A percentile compares a stretch with the other conserved stretches of the same genome.
phyloP scores from a whole-genome alignment of 1,140 invertebrate species.

The Bombus waltoni region DNA sequence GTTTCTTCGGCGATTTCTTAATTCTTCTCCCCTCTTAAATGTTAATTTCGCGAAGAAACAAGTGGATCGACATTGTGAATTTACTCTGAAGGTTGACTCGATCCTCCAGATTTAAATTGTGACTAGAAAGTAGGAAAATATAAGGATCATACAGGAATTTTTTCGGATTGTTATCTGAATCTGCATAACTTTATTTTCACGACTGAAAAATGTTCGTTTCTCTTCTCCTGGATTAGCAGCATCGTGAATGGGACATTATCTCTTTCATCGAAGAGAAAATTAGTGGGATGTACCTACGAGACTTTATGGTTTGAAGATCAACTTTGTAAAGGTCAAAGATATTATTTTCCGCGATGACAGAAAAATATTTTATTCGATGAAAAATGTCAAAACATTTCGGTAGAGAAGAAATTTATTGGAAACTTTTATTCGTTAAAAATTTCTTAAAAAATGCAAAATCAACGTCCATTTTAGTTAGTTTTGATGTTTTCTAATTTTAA shows the following conservation, averaged over 20 bases:
- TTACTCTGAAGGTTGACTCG: not conserved
- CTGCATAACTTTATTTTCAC: not conserved
- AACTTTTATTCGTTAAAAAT: too few species aligned
- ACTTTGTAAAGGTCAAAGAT: not conserved
- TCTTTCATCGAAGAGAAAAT: not conserved
- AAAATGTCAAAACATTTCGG: too few species aligned
- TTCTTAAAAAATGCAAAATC: too few species aligned
- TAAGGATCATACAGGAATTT: not conserved
- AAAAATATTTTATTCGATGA: too few species aligned
- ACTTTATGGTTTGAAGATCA: not conserved
- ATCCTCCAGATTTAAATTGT: not conserved
- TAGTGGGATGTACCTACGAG: not conserved
- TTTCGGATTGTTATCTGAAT: not conserved
- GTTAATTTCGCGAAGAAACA: not conserved
- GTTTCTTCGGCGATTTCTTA: not conserved
- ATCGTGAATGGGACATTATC: not conserved
- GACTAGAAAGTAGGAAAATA: constrained; percentile 12
- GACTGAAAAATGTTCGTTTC: not conserved
- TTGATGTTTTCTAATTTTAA: too few species aligned
- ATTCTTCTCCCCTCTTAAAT: not conserved
- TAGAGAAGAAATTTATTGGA: too few species aligned
- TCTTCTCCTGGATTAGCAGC: not conserved
- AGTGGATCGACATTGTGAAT: not conserved
- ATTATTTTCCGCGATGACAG: not conserved
- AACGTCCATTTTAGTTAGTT: too few species aligned